These are phyloP conservation scores for Strix uralensis DNA, from an alignment of 2,113 vertebrate species.

Conservation along the genomic window DNA sequence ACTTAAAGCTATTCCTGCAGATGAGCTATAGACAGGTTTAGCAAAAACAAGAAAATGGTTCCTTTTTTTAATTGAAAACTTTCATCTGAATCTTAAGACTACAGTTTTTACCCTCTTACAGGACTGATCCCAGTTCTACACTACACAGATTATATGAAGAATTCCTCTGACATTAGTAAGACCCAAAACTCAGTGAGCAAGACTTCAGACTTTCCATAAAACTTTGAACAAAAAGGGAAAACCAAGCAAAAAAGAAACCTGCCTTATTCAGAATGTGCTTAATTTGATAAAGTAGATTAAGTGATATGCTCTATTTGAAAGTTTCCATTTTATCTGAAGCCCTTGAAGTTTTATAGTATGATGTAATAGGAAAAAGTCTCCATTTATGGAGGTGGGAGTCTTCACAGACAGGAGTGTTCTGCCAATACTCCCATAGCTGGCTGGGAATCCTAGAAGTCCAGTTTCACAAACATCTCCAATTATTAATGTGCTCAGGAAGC, in stretches of 20 bases:
- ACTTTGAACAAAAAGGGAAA: not conserved
- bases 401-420: not conserved
- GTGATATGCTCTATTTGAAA: not conserved
- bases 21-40: not conserved
- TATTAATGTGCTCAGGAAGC: not conserved
- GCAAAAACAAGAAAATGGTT: not conserved
- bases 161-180: not conserved
- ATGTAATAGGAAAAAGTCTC: slow-evolving; percentile 30
- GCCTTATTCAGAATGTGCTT: not conserved
- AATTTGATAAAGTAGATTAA: not conserved
- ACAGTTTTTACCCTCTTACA: not conserved
- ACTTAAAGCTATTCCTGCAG: not conserved
- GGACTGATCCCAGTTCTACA: not conserved
- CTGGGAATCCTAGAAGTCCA: not conserved
- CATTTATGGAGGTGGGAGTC: slow-evolving; percentile 12
- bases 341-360: not conserved
- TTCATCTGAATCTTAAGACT: not conserved
- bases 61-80: not conserved
- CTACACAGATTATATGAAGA: not conserved
- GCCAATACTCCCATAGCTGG: not conserved
- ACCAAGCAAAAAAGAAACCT: not conserved
- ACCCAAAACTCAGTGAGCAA: not conserved
- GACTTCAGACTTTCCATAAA: not conserved
- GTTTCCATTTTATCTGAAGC: slow-evolving; percentile 22
- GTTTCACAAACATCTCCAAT: not conserved